phyloP scores from a whole-genome alignment of 2,113 vertebrate genomes.

The Ceyx cyanopectus region DNA sequence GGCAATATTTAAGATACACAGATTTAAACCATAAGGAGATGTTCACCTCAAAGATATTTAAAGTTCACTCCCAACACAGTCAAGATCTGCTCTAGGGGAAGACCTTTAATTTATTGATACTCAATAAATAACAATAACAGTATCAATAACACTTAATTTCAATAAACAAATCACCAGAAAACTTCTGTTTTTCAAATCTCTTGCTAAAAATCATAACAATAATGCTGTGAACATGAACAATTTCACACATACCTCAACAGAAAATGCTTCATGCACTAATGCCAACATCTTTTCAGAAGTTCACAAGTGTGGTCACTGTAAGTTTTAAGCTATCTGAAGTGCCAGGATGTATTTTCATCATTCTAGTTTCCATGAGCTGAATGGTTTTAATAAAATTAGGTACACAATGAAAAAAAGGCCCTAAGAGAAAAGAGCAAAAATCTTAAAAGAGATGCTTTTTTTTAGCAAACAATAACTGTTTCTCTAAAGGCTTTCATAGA shows the following conservation, averaged over 20 bases:
- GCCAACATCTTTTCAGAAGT: background rate
- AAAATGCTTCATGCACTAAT: background rate
- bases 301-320: background rate
- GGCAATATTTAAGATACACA: no score
- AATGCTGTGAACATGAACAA: no score
- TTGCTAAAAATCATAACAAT: no score
- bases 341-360: background rate
- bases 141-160: no score
- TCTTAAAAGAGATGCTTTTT: background rate
- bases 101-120: no score
- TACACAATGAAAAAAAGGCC: background rate
- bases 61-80: no score
- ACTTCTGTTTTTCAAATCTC: no score
- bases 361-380: background rate
- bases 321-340: background rate
- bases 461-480: background rate
- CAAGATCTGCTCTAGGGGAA: no score
- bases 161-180: no score
- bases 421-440: background rate
- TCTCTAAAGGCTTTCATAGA: background rate
- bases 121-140: no score
- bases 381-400: conserved; percentile 21
- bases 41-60: no score
- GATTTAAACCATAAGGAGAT: no score
- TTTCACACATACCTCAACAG: background rate